Conservation (phyloP, 2,797 vertebrate genomes). For the Avahi laniger region DNA sequence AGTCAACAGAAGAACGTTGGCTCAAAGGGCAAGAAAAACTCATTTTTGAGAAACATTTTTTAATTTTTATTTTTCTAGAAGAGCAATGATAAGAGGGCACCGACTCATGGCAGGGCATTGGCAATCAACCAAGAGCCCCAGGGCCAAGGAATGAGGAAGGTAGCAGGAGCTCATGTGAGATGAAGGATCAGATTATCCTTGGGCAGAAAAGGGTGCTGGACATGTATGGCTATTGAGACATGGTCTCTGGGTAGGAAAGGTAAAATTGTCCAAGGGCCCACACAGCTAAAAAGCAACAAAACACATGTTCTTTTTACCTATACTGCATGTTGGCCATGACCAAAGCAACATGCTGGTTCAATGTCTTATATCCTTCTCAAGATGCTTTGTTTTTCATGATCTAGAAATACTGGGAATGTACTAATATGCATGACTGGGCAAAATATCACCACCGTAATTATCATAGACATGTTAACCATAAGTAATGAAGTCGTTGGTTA, state of each 20-base stretch:
- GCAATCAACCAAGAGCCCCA: not conserved
- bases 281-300: not conserved
- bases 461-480: not conserved
- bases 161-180: not conserved
- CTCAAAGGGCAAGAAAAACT: not conserved
- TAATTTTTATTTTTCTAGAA: not conserved
- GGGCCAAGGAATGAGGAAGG: not conserved
- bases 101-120: not conserved
- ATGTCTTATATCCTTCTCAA: not conserved
- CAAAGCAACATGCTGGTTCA: not conserved
- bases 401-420: not conserved
- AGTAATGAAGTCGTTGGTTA: not conserved
- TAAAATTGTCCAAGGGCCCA: not conserved
- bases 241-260: not conserved
- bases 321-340: not conserved
- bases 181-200: not conserved
- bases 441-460: not conserved
- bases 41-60: not conserved
- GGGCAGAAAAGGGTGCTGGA: not conserved
- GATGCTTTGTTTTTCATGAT: not conserved
- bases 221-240: fast-evolving
- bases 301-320: not conserved
- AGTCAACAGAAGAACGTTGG: not conserved
- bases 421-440: not conserved
- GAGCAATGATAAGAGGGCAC: not conserved